Base-by-base conservation (phyloP, 2,113 vertebrate species). In the Dolichallabes microphthalmus region DNA sequence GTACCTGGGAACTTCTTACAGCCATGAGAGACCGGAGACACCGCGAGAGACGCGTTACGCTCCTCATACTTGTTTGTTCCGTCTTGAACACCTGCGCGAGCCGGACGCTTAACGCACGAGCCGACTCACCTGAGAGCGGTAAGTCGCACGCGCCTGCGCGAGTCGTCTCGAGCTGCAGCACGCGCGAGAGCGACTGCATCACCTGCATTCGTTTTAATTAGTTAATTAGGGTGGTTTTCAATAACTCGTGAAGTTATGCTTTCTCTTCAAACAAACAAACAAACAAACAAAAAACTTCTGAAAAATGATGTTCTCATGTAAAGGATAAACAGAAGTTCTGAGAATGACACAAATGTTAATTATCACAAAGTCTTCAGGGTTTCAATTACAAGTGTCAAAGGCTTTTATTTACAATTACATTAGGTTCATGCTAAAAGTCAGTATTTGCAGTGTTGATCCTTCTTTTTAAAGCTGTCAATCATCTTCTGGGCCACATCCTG, bases 111-210 rank as follows among this genome's bases (percentile, higher is more conserved):
- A 78, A 27, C 52, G 85, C 83, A 55, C 77, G 9, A 39, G 81
- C 58, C 69, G 88, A 84, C 20, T 30, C 89, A 76, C 83, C 63
- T 86, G 82, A 52, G 61, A 83, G 74, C 0, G 92, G 94, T 94
- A 92, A 94, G 90, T 82, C 81, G 86, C 57, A 20, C 53, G 76
- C 76, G 53, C 53, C 30, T 50, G 53, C 53, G 17, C n/a, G 71
- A 25, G 13, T 14, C 6, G 15, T 10, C 30, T 69, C 30, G 3
- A 20, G 66, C 30, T 35, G 3, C 61, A 68, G 22, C 22, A 10
- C 60, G 60, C 22, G 17, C 60, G 60, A 25, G 35, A 25, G 10
- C 39, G 6, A 13, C 69, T 22, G 35, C 20, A 50, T 25, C 39
- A 52, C 20, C 12, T 74, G 39, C 8, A 61, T 30, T 17, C 32